Evolutionary conservation across 2,888 invertebrate species (phyloP), one percentile per base, ranked within the genome.

Genomic region (Erebia ligea): DNA sequence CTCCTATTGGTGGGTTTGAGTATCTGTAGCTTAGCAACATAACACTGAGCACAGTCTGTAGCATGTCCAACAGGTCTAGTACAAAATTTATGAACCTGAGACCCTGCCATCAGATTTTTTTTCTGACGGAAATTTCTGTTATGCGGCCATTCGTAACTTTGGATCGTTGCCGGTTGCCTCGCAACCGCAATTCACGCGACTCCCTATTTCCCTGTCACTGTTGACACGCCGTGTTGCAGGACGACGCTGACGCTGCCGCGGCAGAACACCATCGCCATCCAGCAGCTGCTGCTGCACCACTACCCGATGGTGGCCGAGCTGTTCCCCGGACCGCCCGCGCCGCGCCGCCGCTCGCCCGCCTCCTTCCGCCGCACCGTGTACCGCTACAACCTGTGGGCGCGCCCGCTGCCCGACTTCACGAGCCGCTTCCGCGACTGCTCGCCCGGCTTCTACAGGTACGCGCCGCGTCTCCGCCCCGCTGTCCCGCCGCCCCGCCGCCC

Each of bases 361-460:
- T 86, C 90, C 73, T 95, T 94, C 86, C 94, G 97, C 17, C 94
- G 96, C 78, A 95, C 95, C 72, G 94, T 98, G 62, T 98, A 98
- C 87, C 94, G 95, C 5, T 95, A 95, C 76, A 96, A 96, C 83
- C 88, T 97, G 78, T 97, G 97, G 95, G 97, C 97, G 6, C 89
- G 94, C 67, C 95, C 96, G 15, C 92, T 96, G 73, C 95, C 95
- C 5, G 96, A 96, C 88, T 90, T 95, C 77, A 95, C 95, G 25
- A 96, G 96, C 34, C 93, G 96, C 40, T 96, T 94, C 81, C 93
- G 97, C 15, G 96, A 97, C 79, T 95, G 96, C 81, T 95, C 95
- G 40, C 96, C 97, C 0, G 94, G 95, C 56, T 97, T 96, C 87
- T 97, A 96, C 84, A 95, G 96, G 97, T 97, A 73, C 25, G 13